Conservation (phyloP, 1,140 invertebrate genomes). For the Muscidifurax raptorellus region DNA sequence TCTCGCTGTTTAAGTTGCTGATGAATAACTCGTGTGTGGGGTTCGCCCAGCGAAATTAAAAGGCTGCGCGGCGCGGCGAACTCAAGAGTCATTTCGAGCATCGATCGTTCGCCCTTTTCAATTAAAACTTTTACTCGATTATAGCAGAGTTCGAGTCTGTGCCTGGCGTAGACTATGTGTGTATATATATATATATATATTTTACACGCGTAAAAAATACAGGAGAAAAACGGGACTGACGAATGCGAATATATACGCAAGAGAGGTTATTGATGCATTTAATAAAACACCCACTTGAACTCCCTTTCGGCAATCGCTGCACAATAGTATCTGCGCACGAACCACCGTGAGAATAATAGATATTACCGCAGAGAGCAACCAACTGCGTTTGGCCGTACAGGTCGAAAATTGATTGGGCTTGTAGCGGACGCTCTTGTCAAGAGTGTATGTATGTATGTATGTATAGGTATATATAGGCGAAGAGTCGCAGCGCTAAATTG, state of each 20-base stretch:
- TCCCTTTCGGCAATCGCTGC: no score
- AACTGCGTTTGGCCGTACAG: neutral
- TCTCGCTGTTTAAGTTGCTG: constrained; percentile 34
- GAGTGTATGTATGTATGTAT: neutral
- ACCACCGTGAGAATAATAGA: constrained; percentile 5
- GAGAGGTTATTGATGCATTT: neutral
- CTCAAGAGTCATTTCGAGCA: neutral
- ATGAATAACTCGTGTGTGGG: constrained; percentile 25
- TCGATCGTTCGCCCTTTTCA: neutral
- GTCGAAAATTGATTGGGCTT: constrained; percentile 13
- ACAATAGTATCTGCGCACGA: neutral
- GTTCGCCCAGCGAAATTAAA: neutral
- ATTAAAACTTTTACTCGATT: constrained; percentile 30
- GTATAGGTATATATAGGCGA: neutral
- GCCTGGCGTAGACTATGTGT: neutral
- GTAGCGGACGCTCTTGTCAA: neutral
- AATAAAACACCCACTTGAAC: neutral
- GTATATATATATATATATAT: no score
- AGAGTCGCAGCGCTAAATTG: neutral
- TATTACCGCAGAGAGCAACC: constrained; percentile 9
- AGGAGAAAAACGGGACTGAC: no score
- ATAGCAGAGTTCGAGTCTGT: neutral
- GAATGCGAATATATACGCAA: neutral
- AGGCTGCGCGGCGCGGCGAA: neutral
- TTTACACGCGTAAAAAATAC: neutral